These are phyloP conservation scores for Eupithecia vulgata DNA, from an alignment of 2,888 invertebrate genomes.

Conservation along the genomic window DNA sequence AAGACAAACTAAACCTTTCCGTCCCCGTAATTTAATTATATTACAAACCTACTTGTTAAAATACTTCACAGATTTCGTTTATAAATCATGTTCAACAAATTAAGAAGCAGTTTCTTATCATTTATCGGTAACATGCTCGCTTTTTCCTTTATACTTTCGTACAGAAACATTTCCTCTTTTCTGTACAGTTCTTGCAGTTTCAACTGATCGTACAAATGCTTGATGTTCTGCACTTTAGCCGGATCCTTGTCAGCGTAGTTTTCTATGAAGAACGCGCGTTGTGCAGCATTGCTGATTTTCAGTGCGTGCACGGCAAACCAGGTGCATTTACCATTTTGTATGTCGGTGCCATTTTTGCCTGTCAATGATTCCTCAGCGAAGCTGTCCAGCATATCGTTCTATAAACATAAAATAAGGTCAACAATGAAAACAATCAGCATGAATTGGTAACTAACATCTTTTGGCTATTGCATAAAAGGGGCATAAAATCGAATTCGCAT, in stretches of 20 bases:
- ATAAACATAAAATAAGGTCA: conserved; percentile 27
- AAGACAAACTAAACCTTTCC: no score
- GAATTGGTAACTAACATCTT: no score
- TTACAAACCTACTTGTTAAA: no score
- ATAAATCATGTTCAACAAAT: conserved; percentile 76
- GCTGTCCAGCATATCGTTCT: conserved; percentile 93
- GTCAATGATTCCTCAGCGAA: conserved; percentile 87
- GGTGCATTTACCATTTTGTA: conserved; percentile 92
- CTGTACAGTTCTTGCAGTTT: conserved; percentile 87
- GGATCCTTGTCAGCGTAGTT: conserved; percentile 54
- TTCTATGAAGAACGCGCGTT: conserved; percentile 86
- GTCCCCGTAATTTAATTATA: no score
- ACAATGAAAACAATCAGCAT: background rate
- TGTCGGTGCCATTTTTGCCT: conserved; percentile 62
- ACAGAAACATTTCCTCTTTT: conserved; percentile 88
- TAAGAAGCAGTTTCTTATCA: conserved; percentile 65
- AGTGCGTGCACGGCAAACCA: conserved; percentile 89
- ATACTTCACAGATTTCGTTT: background rate
- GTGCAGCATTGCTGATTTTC: conserved; percentile 89
- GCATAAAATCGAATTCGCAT: background rate
- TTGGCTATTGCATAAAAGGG: background rate
- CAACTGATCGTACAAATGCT: conserved; percentile 82
- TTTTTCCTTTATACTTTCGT: conserved; percentile 87
- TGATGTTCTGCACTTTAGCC: conserved; percentile 82
- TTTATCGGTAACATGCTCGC: conserved; percentile 89